phyloP scores from a whole-genome alignment of 2,888 invertebrate species.

The Chelonus formosanus region DNA sequence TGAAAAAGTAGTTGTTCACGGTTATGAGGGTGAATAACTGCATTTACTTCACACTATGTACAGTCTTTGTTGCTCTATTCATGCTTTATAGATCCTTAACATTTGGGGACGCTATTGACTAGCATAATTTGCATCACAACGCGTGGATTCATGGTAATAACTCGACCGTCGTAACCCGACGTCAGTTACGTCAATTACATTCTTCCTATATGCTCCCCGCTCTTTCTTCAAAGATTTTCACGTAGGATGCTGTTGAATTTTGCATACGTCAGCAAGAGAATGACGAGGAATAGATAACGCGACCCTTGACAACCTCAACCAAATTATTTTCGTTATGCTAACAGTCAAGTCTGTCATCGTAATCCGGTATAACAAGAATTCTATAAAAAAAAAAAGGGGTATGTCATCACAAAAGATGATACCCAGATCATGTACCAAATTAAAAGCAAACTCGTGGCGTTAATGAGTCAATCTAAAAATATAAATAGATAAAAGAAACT shows the following conservation, averaged over 20 bases:
- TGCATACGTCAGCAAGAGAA: slow-evolving; percentile 7
- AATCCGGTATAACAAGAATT: slow-evolving; percentile 1
- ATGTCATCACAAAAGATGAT: not conserved
- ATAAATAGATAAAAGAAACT: not conserved
- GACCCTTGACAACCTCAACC: slow-evolving; percentile 7
- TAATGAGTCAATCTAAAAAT: not conserved
- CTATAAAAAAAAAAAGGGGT: not conserved
- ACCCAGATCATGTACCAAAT: not conserved
- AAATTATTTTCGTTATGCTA: slow-evolving; percentile 1
- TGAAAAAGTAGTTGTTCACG: no score
- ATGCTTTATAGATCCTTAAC: slow-evolving; percentile 39
- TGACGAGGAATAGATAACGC: not conserved
- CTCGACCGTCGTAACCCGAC: slow-evolving; percentile 27
- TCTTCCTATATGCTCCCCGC: slow-evolving; percentile 11
- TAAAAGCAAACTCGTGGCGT: not conserved
- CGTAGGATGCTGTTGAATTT: slow-evolving; percentile 11
- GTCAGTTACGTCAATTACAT: slow-evolving; percentile 30
- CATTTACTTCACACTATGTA: not conserved
- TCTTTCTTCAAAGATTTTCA: slow-evolving; percentile 10
- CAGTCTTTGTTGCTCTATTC: slow-evolving; percentile 33
- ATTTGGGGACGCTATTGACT: slow-evolving; percentile 39
- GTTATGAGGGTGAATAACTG: slow-evolving; percentile 4
- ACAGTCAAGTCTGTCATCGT: slow-evolving; percentile 1
- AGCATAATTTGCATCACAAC: slow-evolving; percentile 43
- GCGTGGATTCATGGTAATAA: slow-evolving; percentile 39